Base-by-base conservation (phyloP, 2,113 vertebrate species). In the Cyanocitta stelleri region DNA sequence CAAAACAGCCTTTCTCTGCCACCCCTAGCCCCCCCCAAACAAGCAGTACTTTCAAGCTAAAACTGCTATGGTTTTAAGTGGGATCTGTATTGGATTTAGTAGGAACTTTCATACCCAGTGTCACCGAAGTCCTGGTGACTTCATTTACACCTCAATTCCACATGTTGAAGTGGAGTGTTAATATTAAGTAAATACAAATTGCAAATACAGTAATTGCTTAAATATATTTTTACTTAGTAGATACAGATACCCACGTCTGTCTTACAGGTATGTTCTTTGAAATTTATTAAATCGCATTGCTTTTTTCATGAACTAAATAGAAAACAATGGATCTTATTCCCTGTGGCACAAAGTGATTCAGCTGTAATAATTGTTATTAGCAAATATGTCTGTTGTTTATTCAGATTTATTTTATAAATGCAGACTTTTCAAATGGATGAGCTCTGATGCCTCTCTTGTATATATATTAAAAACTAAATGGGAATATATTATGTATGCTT, bases 11-110 rank as follows among this genome's bases (percentile, higher is more conserved):
- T 48, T 10, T 54, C 17, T 46, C 15, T 64, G 18, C 30, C 7
- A 20, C 3, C 11, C 7, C 6, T 14, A 29, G 2, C 4, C 4
- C 12, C 14, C 8, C 5, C 9, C 6, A 71, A 11, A 10, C 6
- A 83, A 58, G 18, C 20, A 54, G 15, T 54, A 13, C 32, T 79
- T 83, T 62, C 29, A 49, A 15, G 19, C 13, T 67, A 24, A 63
- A 80, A 44, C 22, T 33, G 7, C 29, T 11, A 1, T 67, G 9
- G 2, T 63, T 37, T 39, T 30, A 78, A 46, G 9, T 52, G 56
- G 41, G 13, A 43, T 69, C 7, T 59, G 6, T 52, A 9, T 35
- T 64, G 51, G 9, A 24, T 83, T 75, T 83, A 86, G 41, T 83
- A 21, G 23, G 5, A 71, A 8, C 37, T 79, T 83, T 44, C 3